These are phyloP conservation scores for Dromius quadrimaculatus DNA, from an alignment of 2,888 invertebrate species.

Conservation along the genomic window DNA sequence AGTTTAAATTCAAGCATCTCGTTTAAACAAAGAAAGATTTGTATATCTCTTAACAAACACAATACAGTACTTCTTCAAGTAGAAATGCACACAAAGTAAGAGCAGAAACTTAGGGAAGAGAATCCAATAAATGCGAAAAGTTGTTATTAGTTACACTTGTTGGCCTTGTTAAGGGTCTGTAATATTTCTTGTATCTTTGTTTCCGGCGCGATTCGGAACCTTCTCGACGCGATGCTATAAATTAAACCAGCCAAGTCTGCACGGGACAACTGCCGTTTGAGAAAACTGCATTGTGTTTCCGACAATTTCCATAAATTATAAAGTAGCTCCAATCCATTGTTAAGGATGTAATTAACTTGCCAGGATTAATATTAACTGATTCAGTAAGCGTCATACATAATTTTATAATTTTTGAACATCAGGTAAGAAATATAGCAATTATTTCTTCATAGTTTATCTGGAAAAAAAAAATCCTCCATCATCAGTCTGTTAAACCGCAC, in stretches of 20 bases:
- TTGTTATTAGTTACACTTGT: slow-evolving; percentile 44
- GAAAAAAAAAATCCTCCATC: too few species aligned
- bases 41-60: slow-evolving; percentile 24
- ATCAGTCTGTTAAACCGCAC: too few species aligned
- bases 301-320: slow-evolving; percentile 51
- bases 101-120: neutral
- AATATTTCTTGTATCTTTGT: slow-evolving; percentile 43
- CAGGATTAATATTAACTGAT: slow-evolving; percentile 40
- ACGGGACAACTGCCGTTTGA: slow-evolving; percentile 41
- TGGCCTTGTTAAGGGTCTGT: slow-evolving; percentile 25
- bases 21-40: neutral
- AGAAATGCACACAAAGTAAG: neutral
- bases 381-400: slow-evolving; percentile 43
- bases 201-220: slow-evolving; percentile 3
- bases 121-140: slow-evolving; percentile 41
- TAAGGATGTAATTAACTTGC: slow-evolving; percentile 46
- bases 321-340: slow-evolving; percentile 38
- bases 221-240: slow-evolving; percentile 31
- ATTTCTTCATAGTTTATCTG: too few species aligned
- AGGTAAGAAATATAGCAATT: slow-evolving; percentile 39
- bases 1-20: slow-evolving; percentile 2
- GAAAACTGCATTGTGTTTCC: slow-evolving; percentile 50
- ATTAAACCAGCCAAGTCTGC: slow-evolving; percentile 37
- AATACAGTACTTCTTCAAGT: slow-evolving; percentile 2
- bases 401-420: slow-evolving; percentile 35